A percentile compares a stretch with the other conserved stretches of the same genome.
phyloP scores from a whole-genome alignment of 2,797 vertebrate genomes.

The Halcyon badia region DNA sequence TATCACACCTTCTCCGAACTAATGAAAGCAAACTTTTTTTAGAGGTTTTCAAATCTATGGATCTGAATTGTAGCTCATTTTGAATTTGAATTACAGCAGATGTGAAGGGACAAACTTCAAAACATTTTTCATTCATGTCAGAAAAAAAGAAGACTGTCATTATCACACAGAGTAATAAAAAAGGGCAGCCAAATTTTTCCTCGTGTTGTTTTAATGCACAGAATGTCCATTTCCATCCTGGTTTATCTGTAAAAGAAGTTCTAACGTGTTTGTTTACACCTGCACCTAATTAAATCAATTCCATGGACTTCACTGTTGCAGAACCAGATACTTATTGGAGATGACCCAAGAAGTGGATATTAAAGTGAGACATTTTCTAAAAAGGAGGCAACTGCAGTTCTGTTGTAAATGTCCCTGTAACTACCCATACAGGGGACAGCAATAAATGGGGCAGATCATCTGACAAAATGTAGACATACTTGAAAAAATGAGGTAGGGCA shows the following conservation, averaged over 20 bases:
- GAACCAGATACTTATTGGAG: neutral
- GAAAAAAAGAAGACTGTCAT: neutral
- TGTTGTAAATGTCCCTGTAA: neutral
- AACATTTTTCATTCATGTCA: neutral
- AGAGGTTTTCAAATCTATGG: neutral
- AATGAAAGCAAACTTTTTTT: neutral
- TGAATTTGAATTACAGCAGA: neutral
- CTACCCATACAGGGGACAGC: too few relatives aligned
- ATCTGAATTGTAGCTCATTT: neutral
- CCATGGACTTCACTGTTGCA: neutral
- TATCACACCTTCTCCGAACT: neutral
- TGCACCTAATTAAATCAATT: neutral
- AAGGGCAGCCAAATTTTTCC: neutral
- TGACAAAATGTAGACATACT: neutral
- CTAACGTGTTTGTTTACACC: neutral
- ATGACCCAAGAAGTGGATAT: neutral
- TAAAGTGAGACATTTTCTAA: neutral
- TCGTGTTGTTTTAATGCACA: fast-evolving
- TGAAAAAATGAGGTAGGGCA: neutral
- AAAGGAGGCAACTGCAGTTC: neutral
- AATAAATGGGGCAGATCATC: neutral
- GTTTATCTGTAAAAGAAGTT: neutral
- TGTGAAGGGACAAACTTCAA: neutral
- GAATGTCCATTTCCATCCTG: neutral
- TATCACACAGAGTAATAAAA: neutral